These are phyloP conservation scores for Chrysaora quinquecirrha DNA, from an alignment of 30 jellyfish, hydroid and myxozoan species.

Conservation along the genomic window DNA sequence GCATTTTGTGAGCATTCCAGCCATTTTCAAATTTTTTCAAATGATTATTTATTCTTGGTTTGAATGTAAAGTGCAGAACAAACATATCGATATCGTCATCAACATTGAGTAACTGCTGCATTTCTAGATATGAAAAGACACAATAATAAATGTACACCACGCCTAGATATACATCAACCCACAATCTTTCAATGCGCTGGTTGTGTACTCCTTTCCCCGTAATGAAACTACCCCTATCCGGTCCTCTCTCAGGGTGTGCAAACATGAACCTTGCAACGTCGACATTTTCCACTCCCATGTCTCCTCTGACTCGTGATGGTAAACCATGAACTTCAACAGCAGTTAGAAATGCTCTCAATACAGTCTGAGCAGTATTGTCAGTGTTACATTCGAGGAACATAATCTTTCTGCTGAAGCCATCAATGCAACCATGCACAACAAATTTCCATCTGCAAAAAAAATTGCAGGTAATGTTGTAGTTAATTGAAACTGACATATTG, in stretches of 20 bases:
- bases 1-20: conserved; percentile 7
- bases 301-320: conserved; percentile 24
- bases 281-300: conserved; percentile 15
- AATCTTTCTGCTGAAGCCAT: conserved; percentile 10
- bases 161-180: conserved; percentile 13
- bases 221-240: conserved; percentile 15
- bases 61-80: neutral
- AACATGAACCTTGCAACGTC: conserved; percentile 22
- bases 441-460: conserved; percentile 14
- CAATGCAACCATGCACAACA: conserved; percentile 30
- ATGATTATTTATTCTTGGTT: neutral
- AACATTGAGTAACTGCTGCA: neutral
- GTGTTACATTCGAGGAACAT: conserved; percentile 13
- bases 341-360: neutral
- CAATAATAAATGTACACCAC: neutral
- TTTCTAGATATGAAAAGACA: neutral
- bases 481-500: too few relatives aligned
- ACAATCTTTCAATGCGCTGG: conserved; percentile 14
- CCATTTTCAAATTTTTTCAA: neutral
- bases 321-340: conserved; percentile 5
- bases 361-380: conserved; percentile 11
- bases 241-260: conserved; percentile 17
- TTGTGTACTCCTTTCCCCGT: conserved; percentile 1
- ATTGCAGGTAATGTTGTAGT: too few relatives aligned
- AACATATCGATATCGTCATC: neutral